These are phyloP conservation scores for Sula dactylatra DNA, from an alignment of 2,113 vertebrate genomes.

Conservation along the genomic window DNA sequence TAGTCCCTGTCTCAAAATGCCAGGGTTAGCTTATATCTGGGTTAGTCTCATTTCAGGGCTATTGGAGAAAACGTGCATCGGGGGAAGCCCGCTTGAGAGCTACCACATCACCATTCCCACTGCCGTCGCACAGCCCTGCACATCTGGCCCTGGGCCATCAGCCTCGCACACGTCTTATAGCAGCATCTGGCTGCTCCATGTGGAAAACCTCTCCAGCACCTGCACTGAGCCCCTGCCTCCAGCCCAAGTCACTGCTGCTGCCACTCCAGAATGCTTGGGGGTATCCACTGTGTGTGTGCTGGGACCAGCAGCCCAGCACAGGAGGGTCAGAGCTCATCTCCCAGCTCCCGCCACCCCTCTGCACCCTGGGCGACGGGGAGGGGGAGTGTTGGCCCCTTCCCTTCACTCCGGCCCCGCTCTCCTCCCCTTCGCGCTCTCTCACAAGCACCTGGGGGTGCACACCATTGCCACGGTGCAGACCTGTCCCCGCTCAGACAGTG, in stretches of 20 bases:
- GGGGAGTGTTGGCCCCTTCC: neutral
- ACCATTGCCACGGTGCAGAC: neutral
- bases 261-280: neutral
- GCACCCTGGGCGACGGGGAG: accelerated
- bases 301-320: neutral
- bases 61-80: neutral
- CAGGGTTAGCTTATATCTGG: neutral
- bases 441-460: neutral
- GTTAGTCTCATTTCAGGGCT: neutral
- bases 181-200: neutral
- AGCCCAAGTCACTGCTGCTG: neutral
- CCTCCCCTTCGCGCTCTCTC: neutral
- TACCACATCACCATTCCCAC: neutral
- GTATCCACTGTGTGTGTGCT: too few species aligned
- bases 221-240: too few species aligned
- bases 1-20: neutral
- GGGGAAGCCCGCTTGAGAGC: neutral
- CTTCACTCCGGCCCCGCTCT: neutral
- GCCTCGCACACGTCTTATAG: too few species aligned
- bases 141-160: neutral
- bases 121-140: accelerated
- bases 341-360: neutral
- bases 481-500: neutral
- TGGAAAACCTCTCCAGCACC: neutral
- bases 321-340: neutral